Base-by-base conservation (phyloP, 2,797 vertebrate species). In the Lycodopsis pacificus region DNA sequence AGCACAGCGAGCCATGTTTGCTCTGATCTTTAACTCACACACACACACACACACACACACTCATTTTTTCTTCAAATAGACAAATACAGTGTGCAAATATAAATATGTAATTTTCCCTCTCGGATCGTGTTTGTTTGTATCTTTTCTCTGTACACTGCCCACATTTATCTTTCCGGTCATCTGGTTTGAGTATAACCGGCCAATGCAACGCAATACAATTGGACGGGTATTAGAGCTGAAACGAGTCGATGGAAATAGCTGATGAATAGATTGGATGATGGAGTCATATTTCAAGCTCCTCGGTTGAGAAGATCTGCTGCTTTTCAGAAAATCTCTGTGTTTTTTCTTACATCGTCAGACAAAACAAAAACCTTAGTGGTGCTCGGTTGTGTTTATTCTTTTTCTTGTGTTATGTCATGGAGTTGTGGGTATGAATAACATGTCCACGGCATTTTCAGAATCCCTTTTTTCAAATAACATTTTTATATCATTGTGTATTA, bases 101-200 rank as follows among this genome's bases (percentile, higher is more conserved):
- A 65, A 57, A 76, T 40, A 62, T 67, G n/a, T 71, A 2, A 58
- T 75, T 32, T 69, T 48, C 48, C 67, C 44, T 58, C 22, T n/a
- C 51, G 14, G 34, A 61, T 17, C 22, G 49, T 3, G 34, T 30
- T 2, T 49, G 53, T 57, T 49, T 57, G 68, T 34, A 2, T 44
- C 15, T 5, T 42, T 22, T 32, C 20, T 57, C 49, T 27, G 65
- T 3, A 27, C 36, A n/a, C 14, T n/a, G 7, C 22, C 13, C 32
- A 77, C 14, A 2, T 67, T 42, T 77, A 56, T 62, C 22, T 56
- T 27, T 79, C 51, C 54, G 40, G 56, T 38, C 56, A 36, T 54
- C 49, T 63, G 36, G 51, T 34, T 44, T 0, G 2, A 65, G 22
- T 38, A 0, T 0, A 48, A 56, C 0, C 27, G 1, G 58, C 14